phyloP scores from a whole-genome alignment of 1,140 invertebrate species.

The Holotrichia oblita region DNA sequence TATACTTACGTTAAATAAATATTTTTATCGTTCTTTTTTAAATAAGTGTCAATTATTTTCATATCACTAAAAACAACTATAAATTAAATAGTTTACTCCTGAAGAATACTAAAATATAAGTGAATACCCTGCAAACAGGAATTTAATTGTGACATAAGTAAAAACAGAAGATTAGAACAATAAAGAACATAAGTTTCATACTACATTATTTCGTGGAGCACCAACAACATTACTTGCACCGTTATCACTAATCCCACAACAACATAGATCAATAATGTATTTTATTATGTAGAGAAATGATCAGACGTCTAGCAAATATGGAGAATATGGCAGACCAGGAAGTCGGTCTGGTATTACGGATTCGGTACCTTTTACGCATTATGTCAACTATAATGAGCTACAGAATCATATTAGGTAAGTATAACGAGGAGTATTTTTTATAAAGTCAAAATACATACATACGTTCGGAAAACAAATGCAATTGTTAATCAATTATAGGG shows the following conservation, averaged over 20 bases:
- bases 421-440: neutral
- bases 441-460: too few relatives aligned
- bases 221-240: neutral
- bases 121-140: too few relatives aligned
- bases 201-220: neutral
- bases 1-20: neutral
- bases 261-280: neutral
- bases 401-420: conserved; percentile 80
- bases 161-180: too few relatives aligned
- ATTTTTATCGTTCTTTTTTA: neutral
- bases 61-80: too few relatives aligned
- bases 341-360: conserved; percentile 67
- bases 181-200: neutral
- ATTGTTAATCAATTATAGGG: too few relatives aligned
- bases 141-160: too few relatives aligned
- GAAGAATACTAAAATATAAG: too few relatives aligned
- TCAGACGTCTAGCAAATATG: conserved; percentile 46
- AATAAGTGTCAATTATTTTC: too few relatives aligned
- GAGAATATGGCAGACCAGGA: conserved; percentile 63
- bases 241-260: neutral
- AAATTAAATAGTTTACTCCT: too few relatives aligned
- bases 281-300: conserved; percentile 40
- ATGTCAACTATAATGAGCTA: conserved; percentile 86
- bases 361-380: conserved; percentile 75
- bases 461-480: too few relatives aligned